Evolutionary conservation across 2,888 invertebrate genomes (phyloP), one percentile per base, ranked within the genome.

Genomic region (Myathropa florea): DNA sequence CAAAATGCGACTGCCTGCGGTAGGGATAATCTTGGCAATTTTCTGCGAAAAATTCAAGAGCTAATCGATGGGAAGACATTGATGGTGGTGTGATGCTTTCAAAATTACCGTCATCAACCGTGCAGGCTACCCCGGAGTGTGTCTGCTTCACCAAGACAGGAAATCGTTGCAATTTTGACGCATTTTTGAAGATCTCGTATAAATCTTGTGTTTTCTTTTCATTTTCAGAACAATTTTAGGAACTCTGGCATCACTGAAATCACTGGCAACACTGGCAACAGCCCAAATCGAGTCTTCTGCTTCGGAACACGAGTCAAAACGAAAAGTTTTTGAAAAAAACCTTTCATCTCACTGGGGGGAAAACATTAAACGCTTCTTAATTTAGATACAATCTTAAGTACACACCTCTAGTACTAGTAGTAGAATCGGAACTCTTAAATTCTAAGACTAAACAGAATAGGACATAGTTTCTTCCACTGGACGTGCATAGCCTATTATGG

Each of bases 301-400:
- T 7, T 46, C 46, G 46, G 46, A 46, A 18, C 46, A 46, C 46
- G 7, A 46, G 7, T n/a, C 46, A 71, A 68, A 61, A 61, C 70
- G 60, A 76, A 76, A 65, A 39, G 23, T 46, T 59, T n/a, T 55
- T 26, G n/a, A n/a, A n/a, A n/a, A n/a, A 71, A 76, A 61, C 59
- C 53, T 73, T 73, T 64, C 78, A 77, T 61, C 78, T 79, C 86
- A 82, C 70, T 82, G 53, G 73, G 82, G 85, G 86, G 86, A 70
- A 86, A 86, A 77, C 76, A 72, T 78, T 77, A 83, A 85, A 70
- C 67, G 68, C 76, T 81, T 85, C 86, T 86, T 72, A 77, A 61
- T 61, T 72, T 73, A 36, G 85, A 78, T 71, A 64, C 53, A 57
- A 24, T 30, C 10, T 61, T 61, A 79, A 53, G 61, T 80, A 80